Percentiles rank a stretch among this genome's conserved stretches.
Conservation (phyloP, 2,888 invertebrate species). For the Apamea crenata region DNA sequence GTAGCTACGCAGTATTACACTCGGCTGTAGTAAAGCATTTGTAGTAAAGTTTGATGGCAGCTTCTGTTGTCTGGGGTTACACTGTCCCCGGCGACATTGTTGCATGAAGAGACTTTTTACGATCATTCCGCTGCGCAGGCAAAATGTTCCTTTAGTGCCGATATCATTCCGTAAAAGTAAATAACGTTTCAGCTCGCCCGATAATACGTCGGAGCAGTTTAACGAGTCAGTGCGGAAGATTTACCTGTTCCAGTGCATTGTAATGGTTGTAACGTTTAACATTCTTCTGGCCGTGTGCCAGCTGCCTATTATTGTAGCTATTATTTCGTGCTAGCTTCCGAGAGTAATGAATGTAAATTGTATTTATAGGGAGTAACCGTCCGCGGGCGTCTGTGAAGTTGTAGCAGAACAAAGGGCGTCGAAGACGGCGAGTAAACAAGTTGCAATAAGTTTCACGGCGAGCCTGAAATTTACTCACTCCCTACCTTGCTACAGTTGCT, state of each 20-base stretch:
- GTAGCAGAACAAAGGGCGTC: constrained; percentile 83
- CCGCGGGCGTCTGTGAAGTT: constrained; percentile 84
- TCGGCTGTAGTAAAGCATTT: constrained; percentile 59
- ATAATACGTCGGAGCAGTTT: constrained; percentile 56
- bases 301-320: constrained; percentile 65
- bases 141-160: constrained; percentile 74
- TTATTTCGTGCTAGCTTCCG: constrained; percentile 71
- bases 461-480: constrained; percentile 77
- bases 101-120: constrained; percentile 75
- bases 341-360: constrained; percentile 85
- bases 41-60: constrained; percentile 65
- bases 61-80: constrained; percentile 64
- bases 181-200: constrained; percentile 70
- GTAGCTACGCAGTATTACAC: constrained; percentile 45
- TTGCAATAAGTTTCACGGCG: constrained; percentile 85
- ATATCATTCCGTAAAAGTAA: constrained; percentile 74
- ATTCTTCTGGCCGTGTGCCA: constrained; percentile 51
- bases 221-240: constrained; percentile 30
- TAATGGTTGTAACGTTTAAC: constrained; percentile 55
- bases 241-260: constrained; percentile 42
- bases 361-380: constrained; percentile 83
- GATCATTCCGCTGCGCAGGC: constrained; percentile 71
- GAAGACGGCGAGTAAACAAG: constrained; percentile 86
- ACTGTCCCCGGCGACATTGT: constrained; percentile 69
- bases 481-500: constrained; percentile 65